Base-by-base conservation (phyloP, 1,140 invertebrate genomes). In the Penaeus chinensis region DNA sequence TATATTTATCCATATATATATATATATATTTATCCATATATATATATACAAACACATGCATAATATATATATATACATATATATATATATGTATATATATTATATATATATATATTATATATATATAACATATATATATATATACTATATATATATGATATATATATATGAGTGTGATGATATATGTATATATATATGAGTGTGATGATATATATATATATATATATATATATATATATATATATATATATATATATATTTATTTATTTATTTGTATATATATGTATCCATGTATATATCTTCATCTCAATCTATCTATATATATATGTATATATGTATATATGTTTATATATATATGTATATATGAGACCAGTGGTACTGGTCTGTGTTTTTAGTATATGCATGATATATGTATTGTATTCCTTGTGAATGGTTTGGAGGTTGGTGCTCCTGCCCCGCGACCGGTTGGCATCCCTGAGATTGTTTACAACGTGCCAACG, bases 181-280 rank as follows among this genome's bases (percentile, higher is more conserved):
- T 71, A 20, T 71, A 20, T 71, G 20, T 18, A 20, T 71, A 18
- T 20, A 71, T 16, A 20, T 71, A 20, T 24, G 10, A 71, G 32
- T n/a, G n/a, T n/a, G n/a, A n/a, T 3, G 2, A 37, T 5, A 37
- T 5, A 37, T 5, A 37, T 37, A 37, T 37, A 37, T 37, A 37
- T 37, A 37, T 37, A 37, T 37, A 69, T 69, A 69, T 69, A 69
- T 69, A 69, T 69, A 69, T 69, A 69, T 69, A 69, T 69, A 69
- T 69, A 69, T 69, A 69, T 69, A 69, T 69, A 69, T 69, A 69
- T 69, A 69, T 69, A 27, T 69, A 69, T 69, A 69, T 69, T 3
- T 69, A 69, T 69, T 3, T 69, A 69, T 5, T 3, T 69, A 69
- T 5, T 3, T 69, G 5, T 37, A 37, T 37, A 37, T 5, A 37